Conservation (phyloP, 2,888 invertebrate species). For the Lasius fuliginosus region DNA sequence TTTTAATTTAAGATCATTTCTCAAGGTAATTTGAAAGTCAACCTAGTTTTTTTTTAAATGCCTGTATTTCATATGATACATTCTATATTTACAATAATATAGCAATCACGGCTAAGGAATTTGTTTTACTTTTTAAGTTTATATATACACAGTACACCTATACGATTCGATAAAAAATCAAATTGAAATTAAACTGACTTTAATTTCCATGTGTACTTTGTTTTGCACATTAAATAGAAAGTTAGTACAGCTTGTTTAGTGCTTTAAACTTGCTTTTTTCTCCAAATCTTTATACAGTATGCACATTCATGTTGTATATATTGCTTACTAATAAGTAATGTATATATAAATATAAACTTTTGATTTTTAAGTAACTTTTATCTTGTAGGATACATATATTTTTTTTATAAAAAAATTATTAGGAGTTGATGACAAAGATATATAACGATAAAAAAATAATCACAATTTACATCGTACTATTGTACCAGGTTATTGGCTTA, state of each 20-base stretch:
- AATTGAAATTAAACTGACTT: neutral
- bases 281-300: neutral
- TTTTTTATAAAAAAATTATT: neutral
- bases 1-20: too few relatives aligned
- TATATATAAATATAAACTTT: neutral
- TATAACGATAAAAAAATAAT: neutral
- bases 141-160: neutral
- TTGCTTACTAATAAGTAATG: neutral
- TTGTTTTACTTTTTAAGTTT: constrained; percentile 1
- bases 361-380: constrained; percentile 1
- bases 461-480: neutral
- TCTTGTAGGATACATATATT: neutral
- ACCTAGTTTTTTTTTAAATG: too few relatives aligned
- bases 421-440: neutral
- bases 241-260: neutral
- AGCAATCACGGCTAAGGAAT: neutral
- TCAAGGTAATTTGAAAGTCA: too few relatives aligned
- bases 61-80: neutral
- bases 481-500: constrained; percentile 79
- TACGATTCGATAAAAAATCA: neutral
- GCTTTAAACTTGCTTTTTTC: neutral
- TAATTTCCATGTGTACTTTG: neutral
- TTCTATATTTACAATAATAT: neutral
- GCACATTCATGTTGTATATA: constrained; percentile 14
- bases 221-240: neutral